Evolutionary conservation across 2,797 vertebrate species (phyloP).

Genomic region (Loris lydekkerianus): DNA sequence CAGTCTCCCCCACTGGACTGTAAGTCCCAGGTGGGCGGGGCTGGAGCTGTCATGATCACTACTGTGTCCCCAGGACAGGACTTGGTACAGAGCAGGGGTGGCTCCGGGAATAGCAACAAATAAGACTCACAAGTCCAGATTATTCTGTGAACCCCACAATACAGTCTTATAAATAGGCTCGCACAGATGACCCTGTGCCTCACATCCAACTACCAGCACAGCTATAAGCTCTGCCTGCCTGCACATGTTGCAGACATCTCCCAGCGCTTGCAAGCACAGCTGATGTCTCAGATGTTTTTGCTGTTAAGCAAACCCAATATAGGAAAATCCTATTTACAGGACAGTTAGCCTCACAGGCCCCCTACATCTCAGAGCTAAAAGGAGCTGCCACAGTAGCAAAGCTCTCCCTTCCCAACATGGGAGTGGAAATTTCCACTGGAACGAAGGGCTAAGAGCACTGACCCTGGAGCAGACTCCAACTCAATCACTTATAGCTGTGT

Average conservation of each 20-base stretch:
- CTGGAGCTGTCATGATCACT: background rate
- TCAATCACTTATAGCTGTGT: background rate
- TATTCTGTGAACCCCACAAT: background rate
- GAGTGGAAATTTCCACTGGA: slow-evolving; percentile 46
- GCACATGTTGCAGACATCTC: background rate
- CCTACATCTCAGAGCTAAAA: background rate
- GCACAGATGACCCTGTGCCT: background rate
- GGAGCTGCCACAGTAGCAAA: background rate
- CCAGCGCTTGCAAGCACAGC: background rate
- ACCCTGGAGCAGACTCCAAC: background rate
- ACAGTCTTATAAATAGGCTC: background rate
- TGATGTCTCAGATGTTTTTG: background rate
- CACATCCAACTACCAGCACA: too few species aligned
- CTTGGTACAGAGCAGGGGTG: background rate
- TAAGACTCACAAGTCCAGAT: background rate
- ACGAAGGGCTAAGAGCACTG: background rate
- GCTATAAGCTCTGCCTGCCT: too few species aligned
- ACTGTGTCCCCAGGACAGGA: background rate
- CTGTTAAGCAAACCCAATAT: background rate
- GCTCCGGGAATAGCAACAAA: background rate
- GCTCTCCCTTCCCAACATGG: background rate
- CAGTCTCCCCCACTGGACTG: background rate
- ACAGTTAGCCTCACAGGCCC: background rate
- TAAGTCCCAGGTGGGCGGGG: background rate
- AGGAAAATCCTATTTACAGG: background rate